phyloP scores from a whole-genome alignment of 2,888 invertebrate species.

The Rotaria socialis region DNA sequence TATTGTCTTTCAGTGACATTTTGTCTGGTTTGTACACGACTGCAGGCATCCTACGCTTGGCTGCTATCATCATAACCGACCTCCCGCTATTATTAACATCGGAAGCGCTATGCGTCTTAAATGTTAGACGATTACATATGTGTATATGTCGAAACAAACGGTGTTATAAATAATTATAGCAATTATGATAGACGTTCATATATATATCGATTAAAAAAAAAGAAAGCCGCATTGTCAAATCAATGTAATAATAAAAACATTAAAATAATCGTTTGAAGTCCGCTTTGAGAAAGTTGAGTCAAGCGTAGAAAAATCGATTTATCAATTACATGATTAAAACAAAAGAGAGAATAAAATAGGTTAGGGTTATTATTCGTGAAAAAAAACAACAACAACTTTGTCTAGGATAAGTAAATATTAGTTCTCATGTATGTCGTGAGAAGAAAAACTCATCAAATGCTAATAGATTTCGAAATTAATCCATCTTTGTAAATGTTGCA shows the following conservation, averaged over 20 bases:
- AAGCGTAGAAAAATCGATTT: background rate
- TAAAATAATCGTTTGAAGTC: slow-evolving; percentile 6
- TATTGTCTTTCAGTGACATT: background rate
- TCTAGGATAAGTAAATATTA: background rate
- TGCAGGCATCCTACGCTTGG: background rate
- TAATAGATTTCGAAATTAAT: background rate
- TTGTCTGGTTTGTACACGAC: background rate
- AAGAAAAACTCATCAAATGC: background rate
- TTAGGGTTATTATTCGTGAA: too few species aligned
- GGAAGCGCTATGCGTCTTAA: background rate
- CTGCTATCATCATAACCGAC: background rate
- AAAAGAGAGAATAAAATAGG: background rate
- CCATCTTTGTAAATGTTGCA: background rate
- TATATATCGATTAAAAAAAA: background rate
- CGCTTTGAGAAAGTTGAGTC: background rate
- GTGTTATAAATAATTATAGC: background rate
- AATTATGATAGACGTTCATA: background rate
- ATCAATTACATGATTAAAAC: background rate
- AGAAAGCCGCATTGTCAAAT: background rate
- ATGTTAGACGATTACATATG: slow-evolving; percentile 28
- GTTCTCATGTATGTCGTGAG: background rate
- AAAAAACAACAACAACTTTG: too few species aligned
- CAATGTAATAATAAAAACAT: background rate
- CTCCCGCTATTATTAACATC: background rate
- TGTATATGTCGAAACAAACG: background rate